Percentiles rank a stretch among this genome's conserved stretches.
phyloP scores from a whole-genome alignment of 2,888 invertebrate species.

The Himalopsyche tibetana region DNA sequence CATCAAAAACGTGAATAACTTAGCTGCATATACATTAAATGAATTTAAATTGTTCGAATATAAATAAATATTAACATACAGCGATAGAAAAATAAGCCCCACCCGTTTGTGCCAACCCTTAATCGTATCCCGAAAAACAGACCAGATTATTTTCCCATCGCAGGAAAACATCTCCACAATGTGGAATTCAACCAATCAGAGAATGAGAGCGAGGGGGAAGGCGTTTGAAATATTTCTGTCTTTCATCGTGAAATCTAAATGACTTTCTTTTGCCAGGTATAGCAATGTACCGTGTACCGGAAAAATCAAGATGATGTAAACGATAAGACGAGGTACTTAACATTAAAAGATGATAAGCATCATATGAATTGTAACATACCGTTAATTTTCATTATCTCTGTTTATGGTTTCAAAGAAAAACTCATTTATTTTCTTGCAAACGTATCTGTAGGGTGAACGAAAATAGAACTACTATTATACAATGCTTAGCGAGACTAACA shows the following conservation, averaged over 20 bases:
- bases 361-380: too few species aligned
- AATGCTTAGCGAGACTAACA: too few species aligned
- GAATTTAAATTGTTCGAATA: too few species aligned
- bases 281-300: background rate
- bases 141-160: conserved; percentile 15
- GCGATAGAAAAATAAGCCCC: background rate
- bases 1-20: too few species aligned
- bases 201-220: background rate
- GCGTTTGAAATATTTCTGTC: conserved; percentile 39
- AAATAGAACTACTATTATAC: too few species aligned
- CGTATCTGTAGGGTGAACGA: too few species aligned
- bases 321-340: background rate
- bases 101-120: background rate
- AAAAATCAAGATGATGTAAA: background rate
- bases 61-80: too few species aligned
- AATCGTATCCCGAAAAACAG: background rate
- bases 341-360: background rate
- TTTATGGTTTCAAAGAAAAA: too few species aligned
- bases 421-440: too few species aligned
- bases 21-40: too few species aligned
- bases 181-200: conserved; percentile 1
- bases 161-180: conserved; percentile 22
- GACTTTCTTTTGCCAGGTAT: conserved; percentile 20
- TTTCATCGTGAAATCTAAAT: conserved; percentile 43
- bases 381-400: too few species aligned